phyloP scores from a whole-genome alignment of 2,797 vertebrate genomes.

The Pangasius sanitwongsei region DNA sequence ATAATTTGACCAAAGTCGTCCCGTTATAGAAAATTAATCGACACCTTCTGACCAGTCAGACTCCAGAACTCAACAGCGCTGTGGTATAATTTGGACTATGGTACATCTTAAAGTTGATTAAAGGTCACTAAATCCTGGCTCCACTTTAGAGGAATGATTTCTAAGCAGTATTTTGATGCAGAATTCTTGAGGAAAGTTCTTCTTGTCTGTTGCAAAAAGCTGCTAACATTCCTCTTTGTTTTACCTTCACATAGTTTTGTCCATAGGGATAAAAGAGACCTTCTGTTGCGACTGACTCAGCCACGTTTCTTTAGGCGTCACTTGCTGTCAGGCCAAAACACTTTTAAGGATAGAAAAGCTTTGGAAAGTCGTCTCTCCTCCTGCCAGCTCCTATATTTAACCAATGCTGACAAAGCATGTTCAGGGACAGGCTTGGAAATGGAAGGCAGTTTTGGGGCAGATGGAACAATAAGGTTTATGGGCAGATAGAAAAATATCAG shows the following conservation, averaged over 20 bases:
- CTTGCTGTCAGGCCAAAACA: slow-evolving; percentile 31
- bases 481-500: not conserved
- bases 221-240: not conserved
- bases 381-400: slow-evolving; percentile 50
- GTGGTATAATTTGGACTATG: too few species aligned
- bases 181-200: not conserved
- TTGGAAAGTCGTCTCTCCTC: slow-evolving; percentile 37
- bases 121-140: not conserved
- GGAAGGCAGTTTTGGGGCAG: slow-evolving; percentile 35
- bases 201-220: not conserved
- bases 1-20: not conserved
- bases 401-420: slow-evolving; percentile 47
- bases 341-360: slow-evolving; percentile 36
- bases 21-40: not conserved
- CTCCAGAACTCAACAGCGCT: not conserved
- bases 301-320: slow-evolving; percentile 49
- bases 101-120: not conserved
- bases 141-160: not conserved
- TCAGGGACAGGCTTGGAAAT: slow-evolving; percentile 45
- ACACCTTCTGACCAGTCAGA: not conserved
- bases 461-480: slow-evolving; percentile 27
- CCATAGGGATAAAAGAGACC: not conserved
- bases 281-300: slow-evolving; percentile 38
- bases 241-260: slow-evolving; percentile 26
- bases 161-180: not conserved